These are phyloP conservation scores for Anas bahamensis DNA, from an alignment of 2,797 vertebrate species.

Conservation along the genomic window DNA sequence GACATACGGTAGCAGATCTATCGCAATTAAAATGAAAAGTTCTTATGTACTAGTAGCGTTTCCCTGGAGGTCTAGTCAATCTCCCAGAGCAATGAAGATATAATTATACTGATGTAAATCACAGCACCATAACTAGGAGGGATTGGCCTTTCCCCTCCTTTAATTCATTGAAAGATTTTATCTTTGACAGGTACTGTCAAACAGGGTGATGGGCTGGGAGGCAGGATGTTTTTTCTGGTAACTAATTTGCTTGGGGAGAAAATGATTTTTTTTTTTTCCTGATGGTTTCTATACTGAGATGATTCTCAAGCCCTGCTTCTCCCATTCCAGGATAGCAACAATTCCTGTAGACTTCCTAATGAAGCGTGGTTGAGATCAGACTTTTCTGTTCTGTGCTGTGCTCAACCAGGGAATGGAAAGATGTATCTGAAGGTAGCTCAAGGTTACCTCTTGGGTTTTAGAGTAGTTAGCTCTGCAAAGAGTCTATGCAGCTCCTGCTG, in stretches of 20 bases:
- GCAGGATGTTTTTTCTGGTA: conserved; percentile 64
- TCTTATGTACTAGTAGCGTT: conserved; percentile 36
- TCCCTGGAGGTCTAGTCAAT: conserved; percentile 69
- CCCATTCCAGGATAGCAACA: background rate
- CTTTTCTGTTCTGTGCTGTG: background rate
- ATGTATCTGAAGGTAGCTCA: background rate
- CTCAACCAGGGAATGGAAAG: background rate
- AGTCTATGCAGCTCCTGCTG: background rate
- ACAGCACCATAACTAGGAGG: conserved; percentile 71
- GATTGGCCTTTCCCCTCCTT: conserved; percentile 77
- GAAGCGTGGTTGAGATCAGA: background rate
- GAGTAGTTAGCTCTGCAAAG: background rate
- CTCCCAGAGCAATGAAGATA: conserved; percentile 78
- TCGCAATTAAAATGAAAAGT: conserved; percentile 67
- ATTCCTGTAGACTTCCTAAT: background rate
- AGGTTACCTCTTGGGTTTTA: background rate
- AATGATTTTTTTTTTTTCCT: background rate
- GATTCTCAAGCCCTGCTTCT: background rate
- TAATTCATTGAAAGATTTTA: conserved; percentile 81
- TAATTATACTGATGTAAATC: conserved; percentile 85
- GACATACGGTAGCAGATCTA: conserved; percentile 8
- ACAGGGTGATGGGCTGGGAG: conserved; percentile 37
- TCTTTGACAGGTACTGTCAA: conserved; percentile 79
- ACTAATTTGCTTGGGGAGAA: conserved; percentile 73
- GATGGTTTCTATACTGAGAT: background rate